A percentile compares a stretch with the other conserved stretches of the same genome.
Conservation (phyloP, 1,140 invertebrate species). For the Bacillus rossius region DNA sequence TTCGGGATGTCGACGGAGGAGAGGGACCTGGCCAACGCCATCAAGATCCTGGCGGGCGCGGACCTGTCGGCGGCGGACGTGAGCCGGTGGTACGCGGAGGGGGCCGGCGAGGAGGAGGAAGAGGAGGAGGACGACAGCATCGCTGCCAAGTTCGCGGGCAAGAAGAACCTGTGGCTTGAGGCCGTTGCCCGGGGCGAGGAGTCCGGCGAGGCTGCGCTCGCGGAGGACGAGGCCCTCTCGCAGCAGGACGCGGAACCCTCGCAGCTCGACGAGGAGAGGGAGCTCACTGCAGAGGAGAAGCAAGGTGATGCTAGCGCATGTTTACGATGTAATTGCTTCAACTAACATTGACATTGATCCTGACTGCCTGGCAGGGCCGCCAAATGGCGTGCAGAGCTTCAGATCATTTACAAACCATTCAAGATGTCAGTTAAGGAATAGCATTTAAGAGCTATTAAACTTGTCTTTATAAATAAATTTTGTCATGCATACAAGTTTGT, state of each 20-base stretch:
- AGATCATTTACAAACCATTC: background rate
- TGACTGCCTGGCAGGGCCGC: background rate
- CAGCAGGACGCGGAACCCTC: constrained; percentile 36
- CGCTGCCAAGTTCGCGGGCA: constrained; percentile 13
- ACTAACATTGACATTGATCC: background rate
- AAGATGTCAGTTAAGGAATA: background rate
- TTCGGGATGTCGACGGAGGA: constrained; percentile 11
- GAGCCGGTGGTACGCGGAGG: constrained; percentile 14
- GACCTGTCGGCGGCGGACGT: constrained; percentile 34
- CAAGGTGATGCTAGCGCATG: constrained; percentile 41
- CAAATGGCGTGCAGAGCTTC: background rate
- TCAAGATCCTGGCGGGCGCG: constrained; percentile 35
- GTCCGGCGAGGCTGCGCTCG: constrained; percentile 13
- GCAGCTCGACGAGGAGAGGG: constrained; percentile 42
- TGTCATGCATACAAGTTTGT: background rate
- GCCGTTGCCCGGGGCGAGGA: constrained; percentile 3
- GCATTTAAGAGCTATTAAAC: constrained; percentile 5
- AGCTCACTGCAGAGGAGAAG: constrained; percentile 51
- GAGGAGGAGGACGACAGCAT: constrained; percentile 19
- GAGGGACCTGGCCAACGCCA: constrained; percentile 24
- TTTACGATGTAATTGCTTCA: background rate
- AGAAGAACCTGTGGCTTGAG: constrained; percentile 3
- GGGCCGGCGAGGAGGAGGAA: constrained; percentile 16
- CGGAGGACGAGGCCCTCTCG: constrained; percentile 33
- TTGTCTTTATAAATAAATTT: constrained; percentile 14